A percentile compares a stretch with the other conserved stretches of the same genome.
Evolutionary conservation across 2,113 vertebrate genomes (phyloP).

Genomic region (Sus scrofa): DNA sequence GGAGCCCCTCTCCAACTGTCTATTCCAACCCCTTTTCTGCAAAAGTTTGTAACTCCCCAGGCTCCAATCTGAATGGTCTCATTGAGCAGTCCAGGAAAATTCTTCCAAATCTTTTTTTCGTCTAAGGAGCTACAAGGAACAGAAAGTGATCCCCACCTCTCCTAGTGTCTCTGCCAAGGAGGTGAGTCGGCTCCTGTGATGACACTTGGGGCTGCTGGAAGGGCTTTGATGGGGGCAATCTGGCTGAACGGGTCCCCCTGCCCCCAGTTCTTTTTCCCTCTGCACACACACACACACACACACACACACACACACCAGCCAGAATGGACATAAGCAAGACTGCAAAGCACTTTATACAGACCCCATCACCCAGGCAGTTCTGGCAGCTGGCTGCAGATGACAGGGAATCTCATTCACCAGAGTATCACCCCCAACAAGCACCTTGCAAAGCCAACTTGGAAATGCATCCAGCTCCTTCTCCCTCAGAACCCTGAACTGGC

Average conservation of each 20-base stretch:
- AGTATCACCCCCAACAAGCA: neutral
- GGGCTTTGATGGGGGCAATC: neutral
- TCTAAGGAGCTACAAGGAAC: neutral
- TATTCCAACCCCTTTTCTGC: neutral
- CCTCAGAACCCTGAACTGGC: neutral
- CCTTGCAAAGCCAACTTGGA: neutral
- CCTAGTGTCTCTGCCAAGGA: neutral
- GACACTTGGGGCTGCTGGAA: neutral
- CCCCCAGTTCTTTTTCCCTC: neutral
- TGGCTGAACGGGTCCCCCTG: neutral
- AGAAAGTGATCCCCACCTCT: neutral
- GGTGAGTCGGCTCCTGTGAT: neutral
- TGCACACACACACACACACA: neutral
- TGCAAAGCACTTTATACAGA: neutral
- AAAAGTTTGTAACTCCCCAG: conserved; percentile 2
- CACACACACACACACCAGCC: neutral
- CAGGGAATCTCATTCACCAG: neutral
- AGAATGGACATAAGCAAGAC: neutral
- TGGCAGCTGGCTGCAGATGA: neutral
- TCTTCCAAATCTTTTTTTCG: neutral
- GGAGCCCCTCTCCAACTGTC: neutral
- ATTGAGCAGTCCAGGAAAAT: conserved; percentile 2
- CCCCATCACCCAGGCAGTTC: neutral
- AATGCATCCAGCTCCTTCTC: neutral
- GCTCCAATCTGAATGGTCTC: neutral